These are phyloP conservation scores for Phengaris alcon DNA, from an alignment of 2,888 invertebrate species.

Conservation along the genomic window DNA sequence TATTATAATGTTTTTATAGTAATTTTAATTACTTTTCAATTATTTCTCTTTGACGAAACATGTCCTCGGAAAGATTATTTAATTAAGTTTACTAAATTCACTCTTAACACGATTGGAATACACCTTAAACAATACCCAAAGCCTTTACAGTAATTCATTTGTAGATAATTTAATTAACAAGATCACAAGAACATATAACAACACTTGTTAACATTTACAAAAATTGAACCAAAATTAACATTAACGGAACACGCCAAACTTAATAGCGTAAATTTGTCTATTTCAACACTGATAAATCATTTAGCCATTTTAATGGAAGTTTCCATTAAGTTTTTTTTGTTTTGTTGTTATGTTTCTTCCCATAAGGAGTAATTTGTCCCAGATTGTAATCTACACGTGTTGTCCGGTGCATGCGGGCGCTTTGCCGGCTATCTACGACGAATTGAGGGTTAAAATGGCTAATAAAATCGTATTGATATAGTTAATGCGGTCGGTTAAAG, in stretches of 20 bases:
- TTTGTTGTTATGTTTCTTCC: conserved; percentile 39
- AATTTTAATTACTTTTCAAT: neutral
- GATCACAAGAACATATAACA: neutral
- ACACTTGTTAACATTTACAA: neutral
- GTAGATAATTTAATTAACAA: conserved; percentile 6
- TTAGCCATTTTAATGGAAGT: conserved; percentile 10
- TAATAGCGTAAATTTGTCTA: conserved; percentile 1
- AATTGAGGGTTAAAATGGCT: conserved; percentile 35
- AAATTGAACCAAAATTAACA: neutral
- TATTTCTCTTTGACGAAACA: neutral
- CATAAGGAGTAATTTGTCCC: conserved; percentile 38
- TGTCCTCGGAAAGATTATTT: neutral
- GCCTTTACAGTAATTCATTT: neutral
- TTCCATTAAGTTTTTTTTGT: conserved; percentile 42
- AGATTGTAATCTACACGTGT: conserved; percentile 45
- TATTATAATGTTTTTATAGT: too few relatives aligned
- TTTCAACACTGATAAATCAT: conserved; percentile 13
- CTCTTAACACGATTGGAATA: neutral
- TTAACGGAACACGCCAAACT: neutral
- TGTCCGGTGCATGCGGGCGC: conserved; percentile 63
- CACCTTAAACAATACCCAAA: neutral
- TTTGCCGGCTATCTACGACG: conserved; percentile 46
- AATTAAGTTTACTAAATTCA: neutral
- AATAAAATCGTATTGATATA: conserved; percentile 6
- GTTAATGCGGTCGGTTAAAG: neutral